Base-by-base conservation (phyloP, 2,797 vertebrate species). In the Lemur catta region DNA sequence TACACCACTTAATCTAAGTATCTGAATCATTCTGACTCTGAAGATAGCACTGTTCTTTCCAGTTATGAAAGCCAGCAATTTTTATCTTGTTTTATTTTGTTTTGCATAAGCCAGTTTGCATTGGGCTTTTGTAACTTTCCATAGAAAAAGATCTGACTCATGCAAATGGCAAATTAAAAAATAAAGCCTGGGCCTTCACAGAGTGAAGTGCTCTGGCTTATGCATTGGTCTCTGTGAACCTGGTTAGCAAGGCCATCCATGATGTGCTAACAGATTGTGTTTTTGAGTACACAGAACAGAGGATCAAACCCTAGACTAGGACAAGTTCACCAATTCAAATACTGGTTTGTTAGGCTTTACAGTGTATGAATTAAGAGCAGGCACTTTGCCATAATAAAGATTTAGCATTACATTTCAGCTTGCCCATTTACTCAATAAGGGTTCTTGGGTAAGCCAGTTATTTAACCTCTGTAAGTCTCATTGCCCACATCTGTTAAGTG, bases 21-120 rank as follows among this genome's bases (percentile, higher is more conserved):
- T 80, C 71, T 84, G n/a, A 84, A 28, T 79, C 48, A 8, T 35
- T 14, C 18, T 67, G 1, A 85, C n/a, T 89, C 65, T 67, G 14
- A 75, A 92, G 28, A 67, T 15, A 90, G 35, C 43, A 75, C 24
- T 89, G 11, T 65, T 84, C n/a, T 78, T 84, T 79, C 43, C 46
- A 74, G 2, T 67, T 84, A 65, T 20, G 12, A 63, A 55, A 89
- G 12, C 18, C 57, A 85, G 15, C 2, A 50, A 50, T 84, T 43
- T 79, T 94, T 79, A 41, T 81, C 52, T 81, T 28, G 9, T n/a
- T 96, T 94, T 79, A 59, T 24, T 74, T 79, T 84, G 30, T 75
- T 81, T 80, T 75, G 17, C 50, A 55, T 85, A 46, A 94, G 6
- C 41, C 67, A 75, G 26, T 5, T 75, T 85, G n/a, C 22, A 1